Evolutionary conservation across 2,113 vertebrate genomes (phyloP).

Genomic region (Agelaius phoeniceus): DNA sequence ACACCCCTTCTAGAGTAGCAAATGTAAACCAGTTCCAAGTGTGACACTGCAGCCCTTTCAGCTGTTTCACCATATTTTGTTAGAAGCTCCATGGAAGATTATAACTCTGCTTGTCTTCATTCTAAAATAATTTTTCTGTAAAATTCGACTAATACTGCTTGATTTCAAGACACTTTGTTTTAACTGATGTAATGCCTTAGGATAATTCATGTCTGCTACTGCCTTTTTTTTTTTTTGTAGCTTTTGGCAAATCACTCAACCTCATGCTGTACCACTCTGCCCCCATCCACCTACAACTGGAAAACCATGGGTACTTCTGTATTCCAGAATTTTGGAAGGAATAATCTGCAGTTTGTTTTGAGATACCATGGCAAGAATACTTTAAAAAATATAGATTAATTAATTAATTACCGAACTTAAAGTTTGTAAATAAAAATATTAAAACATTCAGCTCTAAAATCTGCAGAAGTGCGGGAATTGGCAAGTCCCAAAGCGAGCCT

Average conservation of each 20-base stretch:
- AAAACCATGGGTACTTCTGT: neutral
- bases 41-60: neutral
- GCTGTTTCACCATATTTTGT: neutral
- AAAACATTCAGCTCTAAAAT: neutral
- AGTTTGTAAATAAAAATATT: neutral
- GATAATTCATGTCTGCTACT: neutral
- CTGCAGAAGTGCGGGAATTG: rapidly evolving
- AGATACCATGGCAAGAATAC: neutral
- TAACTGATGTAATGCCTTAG: neutral
- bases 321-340: neutral
- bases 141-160: neutral
- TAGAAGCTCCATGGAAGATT: neutral
- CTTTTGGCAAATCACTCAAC: neutral
- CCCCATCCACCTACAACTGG: neutral
- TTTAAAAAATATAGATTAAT: neutral
- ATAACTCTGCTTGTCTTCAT: neutral
- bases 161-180: neutral
- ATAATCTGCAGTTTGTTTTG: neutral
- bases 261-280: neutral
- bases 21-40: neutral
- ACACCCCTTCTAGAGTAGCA: neutral
- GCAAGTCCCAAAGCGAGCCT: rapidly evolving
- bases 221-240: neutral
- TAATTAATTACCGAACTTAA: neutral
- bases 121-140: neutral